A percentile compares a stretch with the other conserved stretches of the same genome.
These are phyloP conservation scores for Tethya wilhelma DNA, from an alignment of 37 sponge, comb jelly and placozoan genomes.

Conservation along the genomic window DNA sequence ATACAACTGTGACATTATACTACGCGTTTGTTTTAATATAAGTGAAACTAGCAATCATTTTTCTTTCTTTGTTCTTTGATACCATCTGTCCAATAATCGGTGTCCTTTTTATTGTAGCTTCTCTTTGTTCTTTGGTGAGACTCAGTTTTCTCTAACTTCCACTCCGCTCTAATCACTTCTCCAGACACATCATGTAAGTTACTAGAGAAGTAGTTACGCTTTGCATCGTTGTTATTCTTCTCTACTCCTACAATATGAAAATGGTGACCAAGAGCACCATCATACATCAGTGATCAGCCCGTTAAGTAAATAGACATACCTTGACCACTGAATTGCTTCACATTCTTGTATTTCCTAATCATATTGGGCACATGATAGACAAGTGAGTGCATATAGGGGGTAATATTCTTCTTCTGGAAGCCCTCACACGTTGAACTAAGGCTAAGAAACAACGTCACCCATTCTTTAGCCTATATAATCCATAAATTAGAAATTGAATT, in stretches of 20 bases:
- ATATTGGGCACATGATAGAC: conserved; percentile 17
- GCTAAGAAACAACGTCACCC: not conserved
- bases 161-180: conserved; percentile 12
- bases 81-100: conserved; percentile 7
- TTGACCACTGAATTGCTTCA: conserved; percentile 14
- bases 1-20: not conserved
- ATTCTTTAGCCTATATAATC: conserved; percentile 13
- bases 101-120: conserved; percentile 1
- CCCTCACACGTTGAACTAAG: not conserved
- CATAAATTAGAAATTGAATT: too few relatives aligned
- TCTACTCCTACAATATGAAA: conserved; percentile 18
- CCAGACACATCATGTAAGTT: conserved; percentile 5
- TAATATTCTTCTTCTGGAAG: conserved; percentile 9
- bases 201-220: conserved; percentile 30
- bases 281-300: too few relatives aligned
- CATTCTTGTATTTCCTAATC: not conserved
- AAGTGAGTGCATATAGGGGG: conserved; percentile 17
- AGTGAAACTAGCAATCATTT: not conserved
- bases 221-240: conserved; percentile 34
- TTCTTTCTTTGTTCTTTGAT: not conserved
- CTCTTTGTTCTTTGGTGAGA: not conserved
- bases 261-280: not conserved
- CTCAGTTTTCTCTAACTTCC: conserved; percentile 4
- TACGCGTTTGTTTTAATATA: not conserved
- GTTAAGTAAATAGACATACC: conserved; percentile 21